These are phyloP conservation scores for Engystomops pustulosus DNA, from an alignment of 2,113 vertebrate species.

Conservation along the genomic window DNA sequence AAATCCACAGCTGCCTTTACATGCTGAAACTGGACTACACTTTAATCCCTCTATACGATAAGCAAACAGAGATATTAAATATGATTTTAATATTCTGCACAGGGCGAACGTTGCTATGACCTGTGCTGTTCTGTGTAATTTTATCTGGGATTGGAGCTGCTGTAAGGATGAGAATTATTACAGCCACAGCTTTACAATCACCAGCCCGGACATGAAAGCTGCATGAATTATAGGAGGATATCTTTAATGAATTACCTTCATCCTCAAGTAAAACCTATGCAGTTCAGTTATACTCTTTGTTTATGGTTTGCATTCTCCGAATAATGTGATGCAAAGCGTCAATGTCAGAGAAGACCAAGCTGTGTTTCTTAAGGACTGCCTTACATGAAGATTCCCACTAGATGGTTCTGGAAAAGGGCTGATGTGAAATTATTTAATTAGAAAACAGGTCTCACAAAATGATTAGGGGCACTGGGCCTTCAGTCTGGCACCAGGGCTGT, in stretches of 20 bases:
- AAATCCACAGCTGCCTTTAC: conserved; percentile 1
- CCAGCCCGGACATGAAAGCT: conserved; percentile 33
- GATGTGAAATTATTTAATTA: conserved; percentile 56
- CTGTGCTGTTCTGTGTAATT: conserved; percentile 26
- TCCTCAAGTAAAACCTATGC: conserved; percentile 25
- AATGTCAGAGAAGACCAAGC: background rate
- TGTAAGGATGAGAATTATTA: conserved; percentile 42
- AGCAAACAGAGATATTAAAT: conserved; percentile 29
- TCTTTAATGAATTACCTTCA: conserved; percentile 42
- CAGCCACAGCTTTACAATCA: conserved; percentile 42
- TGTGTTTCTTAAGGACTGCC: background rate
- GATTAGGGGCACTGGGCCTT: conserved; percentile 41
- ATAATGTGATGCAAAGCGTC: background rate
- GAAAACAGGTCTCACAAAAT: conserved; percentile 41
- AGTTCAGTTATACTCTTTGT: conserved; percentile 26
- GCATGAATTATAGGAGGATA: conserved; percentile 51
- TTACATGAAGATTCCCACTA: conserved; percentile 48
- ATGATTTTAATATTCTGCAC: conserved; percentile 36
- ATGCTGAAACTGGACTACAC: background rate
- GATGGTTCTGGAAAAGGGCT: conserved; percentile 1
- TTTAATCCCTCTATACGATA: background rate
- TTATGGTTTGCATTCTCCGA: background rate
- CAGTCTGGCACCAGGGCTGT: conserved; percentile 39
- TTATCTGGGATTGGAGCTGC: conserved; percentile 27
- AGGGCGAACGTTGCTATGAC: conserved; percentile 23